Percentiles rank a stretch among this genome's conserved stretches.
Evolutionary conservation across 2,888 invertebrate species (phyloP).

Genomic region (Minunthozetes semirufus): DNA sequence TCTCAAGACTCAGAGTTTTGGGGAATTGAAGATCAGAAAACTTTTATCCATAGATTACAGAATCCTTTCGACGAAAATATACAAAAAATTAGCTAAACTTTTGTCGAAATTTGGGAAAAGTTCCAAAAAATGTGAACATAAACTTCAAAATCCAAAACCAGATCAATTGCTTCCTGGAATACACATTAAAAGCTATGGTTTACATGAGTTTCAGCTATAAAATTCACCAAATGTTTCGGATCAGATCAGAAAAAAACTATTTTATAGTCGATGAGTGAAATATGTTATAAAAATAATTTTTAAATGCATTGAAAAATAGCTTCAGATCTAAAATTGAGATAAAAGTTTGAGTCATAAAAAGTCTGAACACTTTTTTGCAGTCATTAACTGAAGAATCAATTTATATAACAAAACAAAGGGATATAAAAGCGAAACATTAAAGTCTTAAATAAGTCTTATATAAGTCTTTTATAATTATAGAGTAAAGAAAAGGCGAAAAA

Average conservation of each 20-base stretch:
- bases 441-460: too few species aligned
- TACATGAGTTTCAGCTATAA: neutral
- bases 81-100: neutral
- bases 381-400: too few species aligned
- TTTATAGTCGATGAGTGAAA: neutral
- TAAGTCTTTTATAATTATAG: too few species aligned
- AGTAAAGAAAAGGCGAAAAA: too few species aligned
- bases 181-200: neutral
- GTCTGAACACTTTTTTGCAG: too few species aligned
- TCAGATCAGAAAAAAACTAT: neutral
- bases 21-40: neutral
- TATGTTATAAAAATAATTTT: neutral
- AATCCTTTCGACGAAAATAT: neutral
- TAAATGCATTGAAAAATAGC: neutral
- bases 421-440: too few species aligned
- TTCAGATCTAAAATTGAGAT: neutral
- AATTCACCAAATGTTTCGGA: neutral
- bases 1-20: neutral
- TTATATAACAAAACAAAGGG: too few species aligned
- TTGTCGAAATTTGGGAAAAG: constrained; percentile 6
- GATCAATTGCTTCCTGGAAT: neutral
- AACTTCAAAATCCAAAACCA: neutral
- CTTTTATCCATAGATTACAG: neutral
- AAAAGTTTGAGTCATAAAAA: neutral
- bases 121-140: neutral